These are phyloP conservation scores for Threskiornis aethiopicus DNA, from an alignment of 2,797 vertebrate genomes.

Conservation along the genomic window DNA sequence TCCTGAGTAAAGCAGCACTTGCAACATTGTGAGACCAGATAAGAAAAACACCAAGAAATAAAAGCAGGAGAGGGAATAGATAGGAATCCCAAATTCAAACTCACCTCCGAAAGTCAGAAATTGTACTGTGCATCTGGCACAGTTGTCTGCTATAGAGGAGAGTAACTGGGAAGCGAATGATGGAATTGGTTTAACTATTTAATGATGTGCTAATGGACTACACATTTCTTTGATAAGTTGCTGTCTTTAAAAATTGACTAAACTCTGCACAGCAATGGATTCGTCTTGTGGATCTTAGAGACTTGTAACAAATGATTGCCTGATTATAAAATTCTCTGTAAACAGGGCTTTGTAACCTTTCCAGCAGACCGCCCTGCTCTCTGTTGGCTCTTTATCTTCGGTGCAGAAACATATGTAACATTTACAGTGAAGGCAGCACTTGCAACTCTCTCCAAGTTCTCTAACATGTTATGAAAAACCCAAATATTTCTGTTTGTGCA, in stretches of 20 bases:
- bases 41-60: slow-evolving; percentile 16
- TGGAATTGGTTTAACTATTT: slow-evolving; percentile 23
- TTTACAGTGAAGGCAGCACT: not conserved
- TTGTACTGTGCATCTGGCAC: slow-evolving; percentile 19
- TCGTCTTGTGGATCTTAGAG: not conserved
- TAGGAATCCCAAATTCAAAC: not conserved
- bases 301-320: not conserved
- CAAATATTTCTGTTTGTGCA: not conserved
- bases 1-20: slow-evolving; percentile 36
- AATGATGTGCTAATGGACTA: slow-evolving; percentile 43
- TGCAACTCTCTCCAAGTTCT: not conserved
- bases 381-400: not conserved
- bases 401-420: not conserved
- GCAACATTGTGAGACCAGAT: not conserved
- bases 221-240: slow-evolving; percentile 40
- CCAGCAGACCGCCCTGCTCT: not conserved
- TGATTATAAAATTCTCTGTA: not conserved
- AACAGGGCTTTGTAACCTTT: slow-evolving; percentile 7
- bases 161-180: slow-evolving; percentile 32
- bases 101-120: not conserved
- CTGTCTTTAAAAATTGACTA: slow-evolving; percentile 2
- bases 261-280: slow-evolving; percentile 59
- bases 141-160: not conserved
- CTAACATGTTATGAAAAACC: not conserved
- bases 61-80: not conserved